These are phyloP conservation scores for Oegoconia quadripuncta DNA, from an alignment of 2,888 invertebrate species.

Conservation along the genomic window DNA sequence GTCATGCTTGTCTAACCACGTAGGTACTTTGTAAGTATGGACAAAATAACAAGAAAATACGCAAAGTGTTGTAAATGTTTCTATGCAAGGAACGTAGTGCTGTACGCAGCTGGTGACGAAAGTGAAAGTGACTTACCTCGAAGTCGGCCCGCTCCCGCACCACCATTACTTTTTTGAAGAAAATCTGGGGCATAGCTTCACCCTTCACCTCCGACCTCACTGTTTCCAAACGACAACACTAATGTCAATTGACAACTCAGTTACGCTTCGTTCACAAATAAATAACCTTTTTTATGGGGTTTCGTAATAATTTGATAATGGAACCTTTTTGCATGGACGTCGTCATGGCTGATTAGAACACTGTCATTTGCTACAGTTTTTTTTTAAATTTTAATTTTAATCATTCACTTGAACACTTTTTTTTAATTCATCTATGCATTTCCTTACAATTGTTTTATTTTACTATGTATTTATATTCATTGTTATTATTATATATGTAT, in stretches of 20 bases:
- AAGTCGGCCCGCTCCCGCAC: conserved; percentile 62
- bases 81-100: background rate
- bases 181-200: conserved; percentile 73
- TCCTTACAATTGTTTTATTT: too few species aligned
- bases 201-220: conserved; percentile 35
- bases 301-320: conserved; percentile 4
- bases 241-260: conserved; percentile 5
- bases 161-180: conserved; percentile 77
- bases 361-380: conserved; percentile 5
- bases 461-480: too few species aligned
- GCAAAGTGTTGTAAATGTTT: background rate
- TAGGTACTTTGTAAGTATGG: too few species aligned
- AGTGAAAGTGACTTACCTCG: conserved; percentile 77
- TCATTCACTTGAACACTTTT: background rate
- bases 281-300: conserved; percentile 3
- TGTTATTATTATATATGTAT: conserved; percentile 10
- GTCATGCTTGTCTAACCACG: too few species aligned
- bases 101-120: conserved; percentile 29
- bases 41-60: too few species aligned
- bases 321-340: conserved; percentile 7
- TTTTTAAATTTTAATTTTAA: background rate
- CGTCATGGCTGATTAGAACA: conserved; percentile 5
- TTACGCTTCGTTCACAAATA: conserved; percentile 12
- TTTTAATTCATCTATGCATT: too few species aligned
- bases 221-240: conserved; percentile 12